Base-by-base conservation (phyloP, 2,888 invertebrate species). In the Quadriops clusia region DNA sequence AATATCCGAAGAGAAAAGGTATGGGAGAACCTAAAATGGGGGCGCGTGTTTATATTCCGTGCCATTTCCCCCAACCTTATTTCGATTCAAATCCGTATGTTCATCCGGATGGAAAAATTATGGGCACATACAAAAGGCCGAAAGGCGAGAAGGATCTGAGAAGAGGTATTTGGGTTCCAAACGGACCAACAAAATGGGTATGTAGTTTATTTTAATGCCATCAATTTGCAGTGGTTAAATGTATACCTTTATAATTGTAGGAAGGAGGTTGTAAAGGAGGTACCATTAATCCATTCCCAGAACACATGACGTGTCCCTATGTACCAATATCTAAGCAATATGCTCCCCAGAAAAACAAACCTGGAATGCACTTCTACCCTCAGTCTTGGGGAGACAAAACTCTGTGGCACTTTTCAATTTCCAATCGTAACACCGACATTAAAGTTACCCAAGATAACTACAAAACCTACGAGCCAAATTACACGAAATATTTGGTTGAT, bases 81-180 rank as follows among this genome's bases (percentile, higher is more conserved):
- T 65, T 66, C 39, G 56, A 60, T 31, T 39, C 37, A 12, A 60
- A 64, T 45, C 64, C 64, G 1, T 64, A 44, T 37, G 38, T 25
- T 5, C 49, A 53, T 34, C 47, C 52, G 4, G 38, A 39, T 6
- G 33, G 45, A n/a, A 51, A 45, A 38, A 38, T 43, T 3, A 55
- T 54, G 11, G 52, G 50, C 2, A 44, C 47, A 0, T 56, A 54
- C 36, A 40, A 49, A 4, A 43, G 39, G 34, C 54, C 53, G 3
- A 43, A 40, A 28, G 43, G 45, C 4, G 44, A 40, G 8, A 23
- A 30, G 12, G 28, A 27, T 24, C 24, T 34, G 5, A 28, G 36
- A 5, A 34, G 17, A 16, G 23, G 5, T 14, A 2, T 23, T 31
- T 57, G 36, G 33, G 42, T 52, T 8, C 60, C 60, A 1, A 49